Conservation (phyloP, 2,113 vertebrate species). For the Ctenomys sociabilis region DNA sequence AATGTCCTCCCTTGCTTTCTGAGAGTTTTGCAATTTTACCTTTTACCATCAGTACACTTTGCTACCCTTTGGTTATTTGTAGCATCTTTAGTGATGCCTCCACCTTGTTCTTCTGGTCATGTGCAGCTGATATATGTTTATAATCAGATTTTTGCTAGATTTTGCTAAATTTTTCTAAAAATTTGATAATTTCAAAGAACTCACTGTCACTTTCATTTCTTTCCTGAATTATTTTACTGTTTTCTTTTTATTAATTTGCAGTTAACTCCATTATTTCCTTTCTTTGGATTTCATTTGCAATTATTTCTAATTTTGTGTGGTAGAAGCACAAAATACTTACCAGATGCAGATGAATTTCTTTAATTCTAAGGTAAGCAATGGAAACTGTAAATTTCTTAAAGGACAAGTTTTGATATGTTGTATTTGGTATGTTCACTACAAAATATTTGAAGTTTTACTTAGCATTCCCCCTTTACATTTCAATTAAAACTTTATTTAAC, state of each 20-base stretch:
- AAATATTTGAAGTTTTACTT: background rate
- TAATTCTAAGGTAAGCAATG: background rate
- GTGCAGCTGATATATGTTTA: background rate
- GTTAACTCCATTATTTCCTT: background rate
- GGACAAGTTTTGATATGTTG: background rate
- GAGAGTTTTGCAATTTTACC: background rate
- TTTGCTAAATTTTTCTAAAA: too few species aligned
- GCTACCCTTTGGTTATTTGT: background rate
- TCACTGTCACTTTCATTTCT: background rate
- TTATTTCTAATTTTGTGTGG: background rate
- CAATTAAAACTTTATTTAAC: background rate
- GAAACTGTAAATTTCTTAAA: background rate
- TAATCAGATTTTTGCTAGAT: too few species aligned
- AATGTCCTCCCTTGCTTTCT: background rate
- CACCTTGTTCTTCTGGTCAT: background rate
- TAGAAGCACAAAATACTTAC: background rate
- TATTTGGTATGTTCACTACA: background rate
- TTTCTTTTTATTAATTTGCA: background rate
- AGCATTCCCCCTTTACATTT: background rate
- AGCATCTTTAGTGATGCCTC: background rate
- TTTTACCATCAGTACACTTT: background rate
- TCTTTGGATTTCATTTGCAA: background rate
- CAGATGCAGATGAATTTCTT: background rate
- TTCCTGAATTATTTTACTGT: background rate
- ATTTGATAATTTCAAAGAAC: background rate